Evolutionary conservation across 2,888 invertebrate genomes (phyloP), one percentile per base, ranked within the genome.

Genomic region (Folsomia manolachei): DNA sequence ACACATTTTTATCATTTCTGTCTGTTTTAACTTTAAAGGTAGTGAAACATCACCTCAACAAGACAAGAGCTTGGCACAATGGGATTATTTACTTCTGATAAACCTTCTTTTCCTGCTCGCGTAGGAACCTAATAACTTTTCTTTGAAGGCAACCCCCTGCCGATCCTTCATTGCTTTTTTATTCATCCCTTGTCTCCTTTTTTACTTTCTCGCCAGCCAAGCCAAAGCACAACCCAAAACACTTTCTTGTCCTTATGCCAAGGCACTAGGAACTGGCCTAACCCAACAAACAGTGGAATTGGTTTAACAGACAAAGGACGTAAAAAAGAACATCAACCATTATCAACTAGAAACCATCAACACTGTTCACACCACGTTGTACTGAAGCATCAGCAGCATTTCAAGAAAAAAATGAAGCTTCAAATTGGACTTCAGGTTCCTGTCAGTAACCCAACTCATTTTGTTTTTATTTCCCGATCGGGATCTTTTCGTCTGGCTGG

Each of bases 171-270:
- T 71, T 71, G 67, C 71, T 68, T 71, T 71, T 71, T 71, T 71
- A 71, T 71, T 62, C 71, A 71, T 63, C 9, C 25, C 71, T n/a
- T n/a, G n/a, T n/a, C n/a, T 74, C 60, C 71, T 53, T 72, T 77
- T 62, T 61, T 56, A 56, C 56, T 56, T 56, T 56, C 39, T 39
- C 39, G 39, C 39, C 27, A 64, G 26, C 64, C 26, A 63, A 11
- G 51, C 51, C 51, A 21, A 7, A 7, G 56, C 56, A 56, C 56
- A 56, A 21, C 56, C 56, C 56, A 56, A 51, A 56, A 56, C 56
- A 56, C 56, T 56, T 56, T 56, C 26, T 27, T 19, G 25, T 63
- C 24, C 14, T n/a, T n/a, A 63, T 7, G 7, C 23, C 26, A 63
- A 24, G 23, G 21, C 4, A 21, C 60, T 11, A 60, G 63, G 18